Evolutionary conservation across 37 sponge, comb jelly and placozoan species (phyloP).

Genomic region (Mnemiopsis leidyi): DNA sequence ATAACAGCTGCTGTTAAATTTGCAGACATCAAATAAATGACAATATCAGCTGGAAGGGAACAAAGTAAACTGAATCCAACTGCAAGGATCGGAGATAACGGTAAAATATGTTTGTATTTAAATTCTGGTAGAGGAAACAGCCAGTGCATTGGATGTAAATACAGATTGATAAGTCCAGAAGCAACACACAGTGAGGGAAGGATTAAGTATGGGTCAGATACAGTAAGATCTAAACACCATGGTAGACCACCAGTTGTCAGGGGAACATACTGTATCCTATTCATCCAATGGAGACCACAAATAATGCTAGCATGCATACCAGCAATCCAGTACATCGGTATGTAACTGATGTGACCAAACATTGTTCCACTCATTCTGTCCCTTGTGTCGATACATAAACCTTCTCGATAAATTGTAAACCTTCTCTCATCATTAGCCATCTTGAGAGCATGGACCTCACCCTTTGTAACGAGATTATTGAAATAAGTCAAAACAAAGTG

Average conservation of each 20-base stretch:
- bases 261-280: constrained; percentile 47
- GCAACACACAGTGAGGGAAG: neutral
- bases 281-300: constrained; percentile 37
- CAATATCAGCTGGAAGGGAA: neutral
- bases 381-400: neutral
- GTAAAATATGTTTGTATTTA: neutral
- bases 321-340: constrained; percentile 27
- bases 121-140: constrained; percentile 14
- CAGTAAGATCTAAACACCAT: constrained; percentile 42
- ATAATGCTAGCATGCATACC: neutral
- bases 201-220: constrained; percentile 28
- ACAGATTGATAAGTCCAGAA: neutral
- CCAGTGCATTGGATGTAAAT: constrained; percentile 10
- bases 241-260: constrained; percentile 2
- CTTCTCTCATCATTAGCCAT: constrained; percentile 57
- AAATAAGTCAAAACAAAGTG: constrained; percentile 61
- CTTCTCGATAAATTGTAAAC: constrained; percentile 24
- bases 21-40: constrained; percentile 14
- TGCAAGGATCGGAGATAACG: neutral
- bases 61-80: neutral
- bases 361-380: neutral
- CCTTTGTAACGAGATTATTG: constrained; percentile 45
- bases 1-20: neutral
- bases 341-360: neutral
- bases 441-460: constrained; percentile 29